Conservation (phyloP, 2,888 invertebrate genomes). For the Cephus pulcher region DNA sequence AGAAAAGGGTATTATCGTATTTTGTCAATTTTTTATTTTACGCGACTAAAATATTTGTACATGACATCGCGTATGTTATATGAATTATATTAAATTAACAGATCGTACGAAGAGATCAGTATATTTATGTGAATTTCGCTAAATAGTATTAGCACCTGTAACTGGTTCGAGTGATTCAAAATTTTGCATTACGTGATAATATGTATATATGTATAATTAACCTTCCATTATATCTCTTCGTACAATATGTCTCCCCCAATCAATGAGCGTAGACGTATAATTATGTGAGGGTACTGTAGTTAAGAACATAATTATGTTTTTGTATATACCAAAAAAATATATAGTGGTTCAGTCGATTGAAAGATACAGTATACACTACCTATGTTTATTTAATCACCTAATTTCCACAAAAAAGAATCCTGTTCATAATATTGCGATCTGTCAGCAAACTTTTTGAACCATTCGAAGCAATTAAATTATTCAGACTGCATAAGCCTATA, state of each 20-base stretch:
- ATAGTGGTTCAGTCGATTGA: constrained; percentile 8
- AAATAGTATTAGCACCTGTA: not conserved
- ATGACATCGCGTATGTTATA: not conserved
- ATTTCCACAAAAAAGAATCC: not conserved
- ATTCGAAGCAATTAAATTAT: no score
- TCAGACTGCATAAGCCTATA: no score
- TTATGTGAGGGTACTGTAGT: constrained; percentile 12
- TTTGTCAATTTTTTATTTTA: not conserved
- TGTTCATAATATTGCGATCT: not conserved
- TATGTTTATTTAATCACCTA: not conserved
- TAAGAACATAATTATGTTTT: constrained; percentile 22
- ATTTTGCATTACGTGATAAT: not conserved
- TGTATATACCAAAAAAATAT: constrained; percentile 28
- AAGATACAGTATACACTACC: not conserved
- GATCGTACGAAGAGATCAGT: not conserved
- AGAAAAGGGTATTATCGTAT: not conserved
- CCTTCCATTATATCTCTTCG: not conserved
- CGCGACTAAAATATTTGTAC: not conserved
- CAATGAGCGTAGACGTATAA: not conserved
- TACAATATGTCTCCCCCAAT: not conserved
- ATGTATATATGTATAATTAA: not conserved
- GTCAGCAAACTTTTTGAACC: no score
- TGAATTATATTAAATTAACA: not conserved
- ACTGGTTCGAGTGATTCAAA: not conserved
- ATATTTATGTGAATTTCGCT: not conserved